Percentiles rank a stretch among this genome's conserved stretches.
phyloP scores from a whole-genome alignment of 2,797 vertebrate genomes.

The Brachymystax lenok region DNA sequence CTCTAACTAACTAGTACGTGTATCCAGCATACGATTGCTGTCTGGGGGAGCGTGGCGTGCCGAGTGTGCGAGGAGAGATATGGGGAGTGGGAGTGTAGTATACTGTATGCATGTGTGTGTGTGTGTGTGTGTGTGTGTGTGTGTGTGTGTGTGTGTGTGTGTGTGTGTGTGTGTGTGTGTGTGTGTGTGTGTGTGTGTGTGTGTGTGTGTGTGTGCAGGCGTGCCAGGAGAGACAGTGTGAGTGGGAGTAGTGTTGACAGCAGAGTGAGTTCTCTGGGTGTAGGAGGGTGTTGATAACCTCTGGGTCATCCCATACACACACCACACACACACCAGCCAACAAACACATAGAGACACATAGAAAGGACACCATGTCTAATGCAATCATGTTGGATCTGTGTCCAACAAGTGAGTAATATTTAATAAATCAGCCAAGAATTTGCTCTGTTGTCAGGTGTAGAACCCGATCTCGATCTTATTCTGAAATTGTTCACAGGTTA shows the following conservation, averaged over 20 bases:
- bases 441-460: too few relatives aligned
- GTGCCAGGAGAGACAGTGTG: too few relatives aligned
- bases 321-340: background rate
- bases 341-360: background rate
- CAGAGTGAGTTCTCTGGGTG: conserved; percentile 19
- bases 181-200: background rate
- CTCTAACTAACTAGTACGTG: background rate
- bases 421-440: too few relatives aligned
- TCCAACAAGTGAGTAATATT: too few relatives aligned
- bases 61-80: background rate
- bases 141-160: too few relatives aligned
- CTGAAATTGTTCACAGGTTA: too few relatives aligned
- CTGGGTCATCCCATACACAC: conserved; percentile 4
- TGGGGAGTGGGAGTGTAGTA: background rate
- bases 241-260: background rate
- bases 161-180: too few relatives aligned
- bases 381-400: too few relatives aligned
- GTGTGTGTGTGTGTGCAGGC: background rate
- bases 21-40: background rate
- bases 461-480: too few relatives aligned
- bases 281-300: conserved; percentile 27
- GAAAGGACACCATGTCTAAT: too few relatives aligned
- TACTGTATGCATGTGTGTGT: background rate
- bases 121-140: too few relatives aligned
- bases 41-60: background rate